Base-by-base conservation (phyloP, 2,797 vertebrate species). In the Sebastes reedi region DNA sequence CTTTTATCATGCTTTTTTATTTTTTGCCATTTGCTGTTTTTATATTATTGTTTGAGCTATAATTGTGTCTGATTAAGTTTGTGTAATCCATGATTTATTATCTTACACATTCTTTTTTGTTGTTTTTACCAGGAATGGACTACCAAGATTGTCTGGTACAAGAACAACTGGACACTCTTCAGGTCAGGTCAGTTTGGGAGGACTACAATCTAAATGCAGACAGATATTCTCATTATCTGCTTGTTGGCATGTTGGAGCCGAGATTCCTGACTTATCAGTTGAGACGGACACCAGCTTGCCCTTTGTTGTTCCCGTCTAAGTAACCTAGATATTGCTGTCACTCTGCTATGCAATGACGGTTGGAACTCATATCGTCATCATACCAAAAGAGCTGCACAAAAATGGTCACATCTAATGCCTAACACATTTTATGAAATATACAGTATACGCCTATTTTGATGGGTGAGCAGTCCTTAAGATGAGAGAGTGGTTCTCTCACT, bases 211-310 rank as follows among this genome's bases (percentile, higher is more conserved):
- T 84, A 67, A 77, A 87, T 61, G 13, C 68, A 80, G 68, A 81
- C 14, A 68, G 29, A 82, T 56, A 29, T 77, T 80, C 42, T 83
- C 78, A 56, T 75, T 85, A 85, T 89, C 89, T 80, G 67, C 67
- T 74, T 78, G 65, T 71, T 79, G 39, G 29, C 39, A 18, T 60
- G 55, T 64, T 77, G 29, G 50, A 85, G 80, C 16, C 66, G 55
- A 66, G 50, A 88, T 87, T 83, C 85, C 64, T 34, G 29, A 70
- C 83, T 89, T 94, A 90, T 94, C 92, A 81, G 76, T 77, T 54
- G 12, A 87, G 79, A 75, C 69, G 60, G 22, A 79, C 32, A 70
- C 56, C 67, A 61, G 52, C 64, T 71, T 39, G 20, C 4, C 70
- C 58, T 73, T 70, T 87, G 54, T 81, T 74, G 67, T 29, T 25